A percentile compares a stretch with the other conserved stretches of the same genome.
Evolutionary conservation across 2,113 vertebrate genomes (phyloP).

Genomic region (Muscicapa adusta): DNA sequence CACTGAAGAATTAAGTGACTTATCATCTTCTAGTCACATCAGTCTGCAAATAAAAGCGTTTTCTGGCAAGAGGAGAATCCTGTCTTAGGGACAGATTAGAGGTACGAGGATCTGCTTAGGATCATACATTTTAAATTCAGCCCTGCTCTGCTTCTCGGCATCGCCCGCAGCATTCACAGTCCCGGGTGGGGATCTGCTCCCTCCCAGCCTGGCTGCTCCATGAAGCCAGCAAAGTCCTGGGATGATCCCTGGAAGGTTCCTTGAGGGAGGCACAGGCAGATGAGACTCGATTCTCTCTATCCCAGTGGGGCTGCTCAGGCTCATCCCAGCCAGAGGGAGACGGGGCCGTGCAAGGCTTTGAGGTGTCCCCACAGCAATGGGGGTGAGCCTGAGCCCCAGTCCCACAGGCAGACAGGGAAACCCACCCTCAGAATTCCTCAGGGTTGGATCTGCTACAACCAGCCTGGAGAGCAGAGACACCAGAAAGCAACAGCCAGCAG

Average conservation of each 20-base stretch:
- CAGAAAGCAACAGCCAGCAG: background rate
- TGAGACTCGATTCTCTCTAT: background rate
- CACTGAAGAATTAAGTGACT: constrained; percentile 17
- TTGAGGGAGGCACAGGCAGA: background rate
- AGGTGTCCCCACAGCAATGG: fast-evolving
- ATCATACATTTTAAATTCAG: background rate
- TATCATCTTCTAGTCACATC: constrained; percentile 7
- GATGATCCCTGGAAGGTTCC: fast-evolving
- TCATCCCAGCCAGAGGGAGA: background rate
- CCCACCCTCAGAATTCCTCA: background rate
- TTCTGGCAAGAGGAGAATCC: constrained; percentile 13
- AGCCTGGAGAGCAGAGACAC: background rate
- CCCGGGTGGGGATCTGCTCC: background rate
- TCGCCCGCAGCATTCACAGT: fast-evolving
- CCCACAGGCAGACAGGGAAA: background rate
- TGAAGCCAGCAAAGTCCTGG: background rate
- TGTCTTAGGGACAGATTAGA: constrained; percentile 1
- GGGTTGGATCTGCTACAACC: background rate
- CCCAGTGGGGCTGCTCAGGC: fast-evolving
- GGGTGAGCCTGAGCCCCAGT: background rate
- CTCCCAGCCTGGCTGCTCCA: background rate
- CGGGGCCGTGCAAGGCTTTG: fast-evolving
- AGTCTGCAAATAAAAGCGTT: background rate
- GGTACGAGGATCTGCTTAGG: constrained; percentile 25
- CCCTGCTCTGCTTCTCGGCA: background rate